Base-by-base conservation (phyloP, 2,797 vertebrate genomes). In the Ceyx erithaca region DNA sequence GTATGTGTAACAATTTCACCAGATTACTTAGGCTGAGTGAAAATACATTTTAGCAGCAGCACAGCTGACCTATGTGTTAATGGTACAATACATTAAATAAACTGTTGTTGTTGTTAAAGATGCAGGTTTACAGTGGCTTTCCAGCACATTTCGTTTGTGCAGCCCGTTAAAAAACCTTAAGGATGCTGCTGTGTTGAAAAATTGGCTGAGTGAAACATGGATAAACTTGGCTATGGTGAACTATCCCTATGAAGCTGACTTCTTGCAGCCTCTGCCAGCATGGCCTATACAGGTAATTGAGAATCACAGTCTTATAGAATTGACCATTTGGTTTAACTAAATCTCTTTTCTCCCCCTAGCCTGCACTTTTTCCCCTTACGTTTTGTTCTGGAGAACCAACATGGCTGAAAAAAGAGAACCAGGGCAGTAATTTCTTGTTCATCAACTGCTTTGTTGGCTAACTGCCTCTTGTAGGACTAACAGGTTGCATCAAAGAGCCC, bases 181-280 rank as follows among this genome's bases (percentile, higher is more conserved):
- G 4, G 98, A 98, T 26, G 93, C 94, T 25, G 26, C 25, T 6
- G 8, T 2, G 40, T 98, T 99, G 92, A 99, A 99, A 97, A 97
- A 45, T 21, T 99, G 99, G 99, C 98, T 99, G 21, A 98, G 98
- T 90, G 99, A 99, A 95, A 99, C 98, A 0, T 99, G 99, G 99
- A 97, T 99, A 66, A 99, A 99, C 48, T 96, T 99, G 97, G 99
- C 99, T 12, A 99, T 99, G 99, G 98, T 99, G 87, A 97, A 99
- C 95, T 99, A 99, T 82, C 99, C 99, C 6, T 99, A 99, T 12
- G 96, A 98, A 84, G 98, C 98, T 9, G 98, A 98, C 93, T 99
- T 99, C 90, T 98, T 99, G 66, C 98, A 99, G 95, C 99, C 99
- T 48, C 98, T 99, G 80, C 99, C 99, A 92, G 98, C 96, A 46